Percentiles rank a stretch among this genome's conserved stretches.
These are phyloP conservation scores for Cyclina sinensis DNA, from an alignment of 1,140 invertebrate species.

Conservation along the genomic window DNA sequence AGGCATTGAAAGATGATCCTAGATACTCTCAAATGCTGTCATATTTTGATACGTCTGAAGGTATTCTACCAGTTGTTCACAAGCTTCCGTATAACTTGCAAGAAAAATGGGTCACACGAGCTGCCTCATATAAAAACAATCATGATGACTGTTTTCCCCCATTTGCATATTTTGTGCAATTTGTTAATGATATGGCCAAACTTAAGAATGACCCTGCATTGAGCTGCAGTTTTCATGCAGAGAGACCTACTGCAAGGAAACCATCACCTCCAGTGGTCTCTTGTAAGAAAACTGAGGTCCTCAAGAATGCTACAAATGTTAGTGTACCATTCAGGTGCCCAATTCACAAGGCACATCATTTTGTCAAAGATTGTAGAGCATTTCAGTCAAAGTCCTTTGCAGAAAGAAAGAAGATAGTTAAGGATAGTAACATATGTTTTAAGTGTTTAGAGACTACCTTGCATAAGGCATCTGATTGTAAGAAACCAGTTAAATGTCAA, in stretches of 20 bases:
- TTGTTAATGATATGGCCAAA: conserved; percentile 55
- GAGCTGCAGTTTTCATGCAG: too few relatives aligned
- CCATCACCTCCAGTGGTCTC: too few relatives aligned
- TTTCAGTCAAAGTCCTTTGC: not conserved
- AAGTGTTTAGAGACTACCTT: not conserved
- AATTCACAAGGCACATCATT: not conserved
- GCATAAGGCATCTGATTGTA: not conserved
- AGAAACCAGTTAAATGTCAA: not conserved
- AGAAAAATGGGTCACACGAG: conserved; percentile 67
- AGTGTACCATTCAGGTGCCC: not conserved
- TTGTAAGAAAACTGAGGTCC: too few relatives aligned
- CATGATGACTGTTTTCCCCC: conserved; percentile 58
- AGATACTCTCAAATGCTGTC: conserved; percentile 44
- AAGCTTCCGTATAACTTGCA: conserved; percentile 69
- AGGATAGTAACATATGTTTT: not conserved
- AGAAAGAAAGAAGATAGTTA: not conserved
- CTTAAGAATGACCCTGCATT: conserved; percentile 70
- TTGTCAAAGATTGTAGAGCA: not conserved
- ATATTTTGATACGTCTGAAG: conserved; percentile 69
- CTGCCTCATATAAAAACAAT: conserved; percentile 60
- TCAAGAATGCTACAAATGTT: too few relatives aligned
- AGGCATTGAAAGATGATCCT: conserved; percentile 47
- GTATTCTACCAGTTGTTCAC: conserved; percentile 64
- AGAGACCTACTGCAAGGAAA: not conserved
- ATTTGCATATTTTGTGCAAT: conserved; percentile 63